These are phyloP conservation scores for Nemotelus pantherinus DNA, from an alignment of 2,888 invertebrate genomes.

Conservation along the genomic window DNA sequence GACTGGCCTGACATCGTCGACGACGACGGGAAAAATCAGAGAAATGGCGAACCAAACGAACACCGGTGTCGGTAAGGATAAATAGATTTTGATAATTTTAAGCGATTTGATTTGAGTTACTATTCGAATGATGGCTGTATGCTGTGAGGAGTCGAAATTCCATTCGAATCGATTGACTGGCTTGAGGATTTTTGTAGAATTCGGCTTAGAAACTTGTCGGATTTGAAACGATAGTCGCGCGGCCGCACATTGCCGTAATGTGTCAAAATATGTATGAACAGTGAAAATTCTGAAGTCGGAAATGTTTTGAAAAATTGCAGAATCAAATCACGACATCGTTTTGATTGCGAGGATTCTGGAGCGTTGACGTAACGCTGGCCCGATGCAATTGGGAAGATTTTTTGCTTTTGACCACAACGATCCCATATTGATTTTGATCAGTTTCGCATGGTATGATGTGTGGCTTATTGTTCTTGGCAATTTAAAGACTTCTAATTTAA, in stretches of 20 bases:
- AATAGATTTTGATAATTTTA: conserved; percentile 29
- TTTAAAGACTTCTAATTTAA: conserved; percentile 26
- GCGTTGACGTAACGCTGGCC: no score
- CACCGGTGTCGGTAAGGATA: conserved; percentile 86
- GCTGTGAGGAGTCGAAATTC: background rate
- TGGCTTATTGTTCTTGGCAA: conserved; percentile 14
- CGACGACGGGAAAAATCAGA: conserved; percentile 20
- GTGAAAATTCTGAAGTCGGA: conserved; percentile 21
- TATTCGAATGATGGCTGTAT: background rate
- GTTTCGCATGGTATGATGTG: conserved; percentile 12
- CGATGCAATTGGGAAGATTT: background rate
- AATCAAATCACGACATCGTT: background rate
- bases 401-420: background rate
- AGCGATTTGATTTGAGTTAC: conserved; percentile 23
- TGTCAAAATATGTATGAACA: conserved; percentile 27
- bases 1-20: conserved; percentile 20
- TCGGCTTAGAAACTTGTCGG: background rate
- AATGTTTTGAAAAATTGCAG: conserved; percentile 1
- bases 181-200: no score
- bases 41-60: conserved; percentile 86
- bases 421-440: conserved; percentile 42
- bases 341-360: background rate
- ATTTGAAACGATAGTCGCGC: conserved; percentile 29
- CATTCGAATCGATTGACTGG: background rate
- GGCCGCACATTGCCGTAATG: conserved; percentile 35